Conservation (phyloP, 2,888 invertebrate genomes). For the Aleiodes leptofemur region DNA sequence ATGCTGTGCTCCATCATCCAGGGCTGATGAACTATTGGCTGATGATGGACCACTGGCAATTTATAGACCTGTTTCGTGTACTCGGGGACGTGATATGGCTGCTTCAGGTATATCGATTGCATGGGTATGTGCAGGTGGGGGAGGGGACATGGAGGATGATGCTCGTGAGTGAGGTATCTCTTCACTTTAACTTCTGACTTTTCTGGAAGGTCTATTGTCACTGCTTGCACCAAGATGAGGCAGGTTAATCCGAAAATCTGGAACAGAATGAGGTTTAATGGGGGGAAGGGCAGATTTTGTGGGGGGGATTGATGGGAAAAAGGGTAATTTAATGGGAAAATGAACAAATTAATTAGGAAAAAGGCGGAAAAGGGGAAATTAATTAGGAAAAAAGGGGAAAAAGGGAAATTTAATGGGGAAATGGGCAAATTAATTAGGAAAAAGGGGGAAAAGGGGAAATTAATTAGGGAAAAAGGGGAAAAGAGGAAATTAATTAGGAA, state of each 20-base stretch:
- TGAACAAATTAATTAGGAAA: too few relatives aligned
- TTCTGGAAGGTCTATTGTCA: background rate
- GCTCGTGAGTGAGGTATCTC: constrained; percentile 54
- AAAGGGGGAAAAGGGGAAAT: too few relatives aligned
- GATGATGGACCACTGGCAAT: constrained; percentile 30
- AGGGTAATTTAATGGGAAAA: too few relatives aligned
- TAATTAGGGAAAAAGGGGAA: too few relatives aligned
- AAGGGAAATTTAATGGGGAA: too few relatives aligned
- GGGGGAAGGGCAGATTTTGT: too few relatives aligned
- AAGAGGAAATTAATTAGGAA: too few relatives aligned
- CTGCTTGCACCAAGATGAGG: constrained; percentile 59
- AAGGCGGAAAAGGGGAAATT: background rate
- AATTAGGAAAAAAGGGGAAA: background rate
- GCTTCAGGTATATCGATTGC: constrained; percentile 55
- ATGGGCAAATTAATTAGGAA: too few relatives aligned
- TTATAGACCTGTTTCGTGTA: constrained; percentile 48
- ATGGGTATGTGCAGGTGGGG: constrained; percentile 57
- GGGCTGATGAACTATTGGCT: constrained; percentile 45
- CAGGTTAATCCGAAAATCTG: constrained; percentile 68
- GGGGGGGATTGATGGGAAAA: too few relatives aligned
- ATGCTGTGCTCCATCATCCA: constrained; percentile 5
- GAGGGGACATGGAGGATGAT: constrained; percentile 68
- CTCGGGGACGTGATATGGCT: constrained; percentile 58
- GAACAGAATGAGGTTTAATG: too few relatives aligned
- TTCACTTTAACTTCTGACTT: constrained; percentile 61